Evolutionary conservation across 2,888 invertebrate genomes (phyloP).

Genomic region (Drosophila koepferae): DNA sequence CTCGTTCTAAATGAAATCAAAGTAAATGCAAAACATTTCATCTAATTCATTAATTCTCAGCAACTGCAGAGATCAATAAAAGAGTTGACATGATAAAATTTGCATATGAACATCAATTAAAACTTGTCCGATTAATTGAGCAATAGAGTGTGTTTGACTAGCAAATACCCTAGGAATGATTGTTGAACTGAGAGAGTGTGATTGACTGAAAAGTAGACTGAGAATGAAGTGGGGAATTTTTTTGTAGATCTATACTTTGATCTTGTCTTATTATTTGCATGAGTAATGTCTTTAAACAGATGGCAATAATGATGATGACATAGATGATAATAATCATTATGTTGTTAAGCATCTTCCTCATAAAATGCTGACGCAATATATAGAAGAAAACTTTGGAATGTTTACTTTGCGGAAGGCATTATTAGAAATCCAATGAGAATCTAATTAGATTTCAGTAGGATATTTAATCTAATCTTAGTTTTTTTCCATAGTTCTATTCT

Average conservation of each 20-base stretch:
- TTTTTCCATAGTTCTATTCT: no score
- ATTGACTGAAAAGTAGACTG: neutral
- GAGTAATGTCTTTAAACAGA: neutral
- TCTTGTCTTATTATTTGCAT: neutral
- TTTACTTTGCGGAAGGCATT: neutral
- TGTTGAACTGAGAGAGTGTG: neutral
- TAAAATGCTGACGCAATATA: neutral
- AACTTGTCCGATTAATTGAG: neutral
- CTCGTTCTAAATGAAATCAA: slow-evolving; percentile 24
- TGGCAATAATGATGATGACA: neutral
- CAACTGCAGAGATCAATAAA: slow-evolving; percentile 22
- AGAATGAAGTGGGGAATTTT: neutral
- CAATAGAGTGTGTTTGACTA: neutral
- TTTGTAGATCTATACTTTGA: neutral
- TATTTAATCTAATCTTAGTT: no score
- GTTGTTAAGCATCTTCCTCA: neutral
- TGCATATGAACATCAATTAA: slow-evolving; percentile 53
- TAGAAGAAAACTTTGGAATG: neutral
- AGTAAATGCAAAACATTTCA: slow-evolving; percentile 24
- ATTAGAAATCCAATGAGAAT: neutral
- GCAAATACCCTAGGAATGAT: slow-evolving; percentile 11
- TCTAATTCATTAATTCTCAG: slow-evolving; percentile 24
- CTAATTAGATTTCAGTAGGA: no score
- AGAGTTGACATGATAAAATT: slow-evolving; percentile 55
- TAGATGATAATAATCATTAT: neutral